These are phyloP conservation scores for Trogon melanurus DNA, from an alignment of 2,113 vertebrate species.

Conservation along the genomic window DNA sequence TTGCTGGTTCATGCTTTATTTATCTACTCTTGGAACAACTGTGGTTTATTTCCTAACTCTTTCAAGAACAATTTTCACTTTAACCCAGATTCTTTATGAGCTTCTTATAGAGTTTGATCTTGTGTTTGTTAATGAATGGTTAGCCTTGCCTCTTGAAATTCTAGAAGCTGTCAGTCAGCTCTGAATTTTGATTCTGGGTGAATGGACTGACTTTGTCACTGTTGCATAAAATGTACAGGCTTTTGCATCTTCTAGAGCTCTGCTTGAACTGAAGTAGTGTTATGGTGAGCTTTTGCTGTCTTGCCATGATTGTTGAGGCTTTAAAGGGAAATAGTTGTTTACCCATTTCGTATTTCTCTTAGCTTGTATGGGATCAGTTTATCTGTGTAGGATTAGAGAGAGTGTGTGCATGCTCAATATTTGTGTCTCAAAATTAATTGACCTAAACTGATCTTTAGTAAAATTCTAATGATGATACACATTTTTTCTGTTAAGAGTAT, in stretches of 20 bases:
- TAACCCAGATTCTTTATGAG: neutral
- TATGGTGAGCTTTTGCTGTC: neutral
- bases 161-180: neutral
- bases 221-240: neutral
- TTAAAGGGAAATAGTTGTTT: neutral
- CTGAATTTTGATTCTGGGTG: neutral
- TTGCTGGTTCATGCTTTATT: neutral
- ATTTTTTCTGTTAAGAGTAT: neutral
- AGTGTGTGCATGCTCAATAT: neutral
- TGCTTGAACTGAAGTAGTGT: neutral
- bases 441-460: neutral
- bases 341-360: neutral
- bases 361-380: neutral
- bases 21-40: neutral
- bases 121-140: neutral
- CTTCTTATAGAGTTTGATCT: neutral
- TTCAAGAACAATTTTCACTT: neutral
- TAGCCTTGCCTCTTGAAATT: neutral
- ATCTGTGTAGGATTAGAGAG: neutral
- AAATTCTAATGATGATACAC: neutral
- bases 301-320: neutral
- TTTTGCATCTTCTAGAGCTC: neutral
- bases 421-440: neutral
- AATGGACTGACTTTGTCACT: neutral
- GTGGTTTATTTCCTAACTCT: neutral